These are phyloP conservation scores for Pangasianodon gigas DNA, from an alignment of 2,113 vertebrate species.

Conservation along the genomic window DNA sequence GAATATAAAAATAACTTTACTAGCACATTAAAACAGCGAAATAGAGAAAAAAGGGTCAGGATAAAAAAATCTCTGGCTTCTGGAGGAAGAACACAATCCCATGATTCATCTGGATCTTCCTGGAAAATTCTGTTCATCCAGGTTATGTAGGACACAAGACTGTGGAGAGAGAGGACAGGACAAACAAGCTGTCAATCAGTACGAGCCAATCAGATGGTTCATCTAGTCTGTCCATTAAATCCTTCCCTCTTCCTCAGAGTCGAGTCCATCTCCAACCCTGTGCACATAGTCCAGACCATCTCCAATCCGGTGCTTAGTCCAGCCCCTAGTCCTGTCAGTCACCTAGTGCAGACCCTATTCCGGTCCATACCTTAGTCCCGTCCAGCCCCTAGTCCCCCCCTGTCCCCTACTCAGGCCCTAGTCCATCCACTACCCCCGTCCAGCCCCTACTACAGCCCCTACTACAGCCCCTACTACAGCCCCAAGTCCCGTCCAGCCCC, in stretches of 20 bases:
- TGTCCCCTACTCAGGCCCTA: neutral
- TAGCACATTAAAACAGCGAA: constrained; percentile 32
- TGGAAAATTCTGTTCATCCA: neutral
- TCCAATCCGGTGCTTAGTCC: neutral
- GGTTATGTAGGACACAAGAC: constrained; percentile 77
- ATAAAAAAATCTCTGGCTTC: neutral
- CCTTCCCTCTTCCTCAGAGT: neutral
- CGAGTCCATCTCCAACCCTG: neutral
- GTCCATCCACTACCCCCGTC: neutral
- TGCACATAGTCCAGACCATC: neutral
- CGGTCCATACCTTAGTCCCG: neutral
- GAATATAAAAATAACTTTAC: constrained; percentile 20
- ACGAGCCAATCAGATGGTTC: neutral
- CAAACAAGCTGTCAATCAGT: neutral
- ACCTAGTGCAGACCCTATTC: neutral
- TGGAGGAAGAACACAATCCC: neutral
- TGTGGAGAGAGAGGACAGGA: constrained; percentile 56
- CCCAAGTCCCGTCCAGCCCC: too few relatives aligned
- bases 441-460: too few relatives aligned
- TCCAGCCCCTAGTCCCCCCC: neutral
- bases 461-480: too few relatives aligned
- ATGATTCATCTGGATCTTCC: neutral
- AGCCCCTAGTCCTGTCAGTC: neutral
- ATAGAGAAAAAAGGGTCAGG: neutral
- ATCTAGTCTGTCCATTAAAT: neutral